Evolutionary conservation across 2,888 invertebrate species (phyloP).

Genomic region (Sphinx pinastri): DNA sequence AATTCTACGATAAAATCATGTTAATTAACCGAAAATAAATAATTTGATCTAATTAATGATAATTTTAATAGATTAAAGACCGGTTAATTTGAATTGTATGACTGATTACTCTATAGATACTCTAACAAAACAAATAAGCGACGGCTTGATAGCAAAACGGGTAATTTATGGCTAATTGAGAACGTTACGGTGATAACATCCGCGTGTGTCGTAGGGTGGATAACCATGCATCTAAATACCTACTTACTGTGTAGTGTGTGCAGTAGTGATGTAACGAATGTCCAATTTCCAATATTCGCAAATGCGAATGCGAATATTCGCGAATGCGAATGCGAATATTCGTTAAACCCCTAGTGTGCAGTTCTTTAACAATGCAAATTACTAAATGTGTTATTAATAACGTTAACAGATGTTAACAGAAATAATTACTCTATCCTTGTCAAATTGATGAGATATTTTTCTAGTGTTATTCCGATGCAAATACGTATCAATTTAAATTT

Average conservation of each 20-base stretch:
- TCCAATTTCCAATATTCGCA: too few species aligned
- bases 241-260: slow-evolving; percentile 31
- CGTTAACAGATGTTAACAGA: background rate
- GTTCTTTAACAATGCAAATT: slow-evolving; percentile 13
- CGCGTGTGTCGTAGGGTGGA: slow-evolving; percentile 40
- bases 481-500: slow-evolving; percentile 27
- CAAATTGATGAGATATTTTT: slow-evolving; percentile 3
- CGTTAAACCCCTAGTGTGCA: too few species aligned
- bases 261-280: too few species aligned
- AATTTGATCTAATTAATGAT: slow-evolving; percentile 25
- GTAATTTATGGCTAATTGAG: slow-evolving; percentile 25
- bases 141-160: slow-evolving; percentile 15
- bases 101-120: slow-evolving; percentile 18
- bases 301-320: too few species aligned
- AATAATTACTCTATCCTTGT: slow-evolving; percentile 1
- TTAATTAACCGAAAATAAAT: slow-evolving; percentile 10
- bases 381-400: background rate
- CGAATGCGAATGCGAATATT: too few species aligned
- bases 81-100: slow-evolving; percentile 18
- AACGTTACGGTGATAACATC: slow-evolving; percentile 32
- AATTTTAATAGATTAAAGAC: slow-evolving; percentile 22
- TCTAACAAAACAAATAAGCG: slow-evolving; percentile 23
- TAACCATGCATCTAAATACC: slow-evolving; percentile 47
- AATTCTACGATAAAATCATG: slow-evolving; percentile 20
- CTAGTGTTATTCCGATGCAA: slow-evolving; percentile 7